A percentile compares a stretch with the other conserved stretches of the same genome.
Conservation (phyloP, 2,113 vertebrate species). For the Serilophus lunatus region DNA sequence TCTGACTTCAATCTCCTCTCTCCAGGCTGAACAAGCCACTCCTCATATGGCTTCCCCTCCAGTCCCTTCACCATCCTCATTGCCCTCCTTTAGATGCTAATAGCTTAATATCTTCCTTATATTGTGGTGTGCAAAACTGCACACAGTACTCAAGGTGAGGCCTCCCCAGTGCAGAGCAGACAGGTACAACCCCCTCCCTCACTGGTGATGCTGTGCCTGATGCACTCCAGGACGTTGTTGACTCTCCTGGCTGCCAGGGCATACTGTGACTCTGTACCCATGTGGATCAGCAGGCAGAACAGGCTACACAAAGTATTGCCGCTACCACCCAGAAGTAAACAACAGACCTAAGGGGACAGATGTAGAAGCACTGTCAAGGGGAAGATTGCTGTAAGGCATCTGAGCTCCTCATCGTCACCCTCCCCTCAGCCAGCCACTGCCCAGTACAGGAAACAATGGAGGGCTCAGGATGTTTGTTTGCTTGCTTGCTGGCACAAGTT, state of each 20-base stretch:
- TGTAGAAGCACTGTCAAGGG: background rate
- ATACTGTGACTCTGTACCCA: background rate
- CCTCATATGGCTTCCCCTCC: background rate
- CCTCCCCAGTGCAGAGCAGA: background rate
- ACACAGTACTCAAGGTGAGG: background rate
- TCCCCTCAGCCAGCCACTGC: fast-evolving
- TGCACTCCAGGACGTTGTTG: fast-evolving
- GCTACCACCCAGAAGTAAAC: fast-evolving
- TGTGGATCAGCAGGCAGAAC: background rate
- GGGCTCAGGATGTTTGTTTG: background rate
- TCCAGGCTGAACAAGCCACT: background rate
- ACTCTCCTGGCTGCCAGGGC: background rate
- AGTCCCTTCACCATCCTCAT: background rate
- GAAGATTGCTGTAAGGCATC: fast-evolving
- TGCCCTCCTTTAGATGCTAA: background rate
- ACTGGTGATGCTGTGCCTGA: background rate
- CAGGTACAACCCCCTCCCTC: background rate
- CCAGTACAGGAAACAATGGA: fast-evolving
- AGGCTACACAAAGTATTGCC: background rate
- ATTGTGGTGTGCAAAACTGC: background rate
- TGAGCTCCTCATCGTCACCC: background rate
- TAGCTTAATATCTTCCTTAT: background rate
- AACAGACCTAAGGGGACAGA: background rate
- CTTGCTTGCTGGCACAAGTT: conserved; percentile 58
- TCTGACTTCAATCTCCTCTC: background rate